These are phyloP conservation scores for Aphelenchoides bicaudatus DNA, from an alignment of 2,888 invertebrate species.

Conservation along the genomic window DNA sequence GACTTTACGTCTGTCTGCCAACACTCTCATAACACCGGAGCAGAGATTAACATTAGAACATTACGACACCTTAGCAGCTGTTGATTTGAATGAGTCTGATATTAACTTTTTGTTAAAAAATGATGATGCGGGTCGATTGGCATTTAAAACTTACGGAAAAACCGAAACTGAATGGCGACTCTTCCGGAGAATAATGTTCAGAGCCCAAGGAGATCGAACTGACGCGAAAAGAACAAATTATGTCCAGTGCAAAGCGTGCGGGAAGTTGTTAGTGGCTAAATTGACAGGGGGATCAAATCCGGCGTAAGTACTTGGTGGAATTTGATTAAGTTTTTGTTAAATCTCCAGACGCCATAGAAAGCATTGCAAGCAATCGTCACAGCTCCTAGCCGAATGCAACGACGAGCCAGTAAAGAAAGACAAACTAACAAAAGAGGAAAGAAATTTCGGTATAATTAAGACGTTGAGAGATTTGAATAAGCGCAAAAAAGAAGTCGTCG, in stretches of 20 bases:
- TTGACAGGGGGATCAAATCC: conserved; percentile 12
- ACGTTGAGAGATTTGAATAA: no score
- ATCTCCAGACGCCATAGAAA: conserved; percentile 7
- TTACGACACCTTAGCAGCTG: no score
- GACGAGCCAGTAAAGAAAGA: no score
- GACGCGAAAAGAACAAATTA: neutral
- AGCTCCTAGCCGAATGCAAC: no score
- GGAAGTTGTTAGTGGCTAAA: conserved; percentile 3
- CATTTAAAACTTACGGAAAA: conserved; percentile 11
- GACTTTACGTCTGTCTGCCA: no score
- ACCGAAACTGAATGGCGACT: neutral
- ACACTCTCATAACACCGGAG: no score
- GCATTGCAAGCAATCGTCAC: no score
- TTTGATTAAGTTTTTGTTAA: neutral
- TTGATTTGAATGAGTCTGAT: neutral
- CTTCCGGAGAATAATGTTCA: conserved; percentile 4
- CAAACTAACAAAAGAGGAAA: no score
- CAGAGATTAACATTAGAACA: no score
- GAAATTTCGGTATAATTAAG: no score
- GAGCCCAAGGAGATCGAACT: neutral
- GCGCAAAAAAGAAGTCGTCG: no score
- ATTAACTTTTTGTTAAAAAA: neutral
- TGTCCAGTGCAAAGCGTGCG: neutral
- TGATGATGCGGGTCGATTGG: neutral
- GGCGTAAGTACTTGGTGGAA: neutral